phyloP scores from a whole-genome alignment of 2,888 invertebrate genomes.

The Agrochola litura region DNA sequence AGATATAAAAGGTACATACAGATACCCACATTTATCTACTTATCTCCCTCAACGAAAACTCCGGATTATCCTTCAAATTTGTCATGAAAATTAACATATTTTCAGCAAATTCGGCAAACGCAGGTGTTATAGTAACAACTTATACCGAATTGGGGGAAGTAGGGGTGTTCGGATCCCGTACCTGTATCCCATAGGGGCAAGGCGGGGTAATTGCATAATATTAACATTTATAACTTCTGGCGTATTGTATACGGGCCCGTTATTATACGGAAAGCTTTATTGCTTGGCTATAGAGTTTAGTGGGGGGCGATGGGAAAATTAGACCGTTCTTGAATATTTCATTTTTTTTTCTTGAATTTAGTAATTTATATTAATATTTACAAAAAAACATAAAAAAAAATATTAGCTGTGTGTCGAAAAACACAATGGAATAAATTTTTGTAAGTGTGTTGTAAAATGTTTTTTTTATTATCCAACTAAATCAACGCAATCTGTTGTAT shows the following conservation, averaged over 20 bases:
- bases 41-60: constrained; percentile 45
- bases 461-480: not conserved
- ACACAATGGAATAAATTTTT: not conserved
- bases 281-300: constrained; percentile 54
- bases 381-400: not conserved
- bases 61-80: constrained; percentile 60
- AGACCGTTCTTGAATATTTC: constrained; percentile 30
- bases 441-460: not conserved
- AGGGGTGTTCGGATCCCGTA: constrained; percentile 56
- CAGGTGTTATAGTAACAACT: constrained; percentile 67
- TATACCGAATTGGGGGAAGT: constrained; percentile 64
- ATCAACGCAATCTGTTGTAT: not conserved
- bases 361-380: not conserved
- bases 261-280: constrained; percentile 64
- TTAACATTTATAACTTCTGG: constrained; percentile 72
- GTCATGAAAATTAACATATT: constrained; percentile 67
- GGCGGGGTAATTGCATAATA: constrained; percentile 72
- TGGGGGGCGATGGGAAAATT: constrained; percentile 51
- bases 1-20: constrained; percentile 1
- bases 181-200: constrained; percentile 66
- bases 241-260: constrained; percentile 65
- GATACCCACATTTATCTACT: constrained; percentile 31
- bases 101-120: constrained; percentile 58
- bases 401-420: not conserved
- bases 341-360: constrained; percentile 31